These are phyloP conservation scores for Lophura nycthemera DNA, from an alignment of 2,113 vertebrate species.

Conservation along the genomic window DNA sequence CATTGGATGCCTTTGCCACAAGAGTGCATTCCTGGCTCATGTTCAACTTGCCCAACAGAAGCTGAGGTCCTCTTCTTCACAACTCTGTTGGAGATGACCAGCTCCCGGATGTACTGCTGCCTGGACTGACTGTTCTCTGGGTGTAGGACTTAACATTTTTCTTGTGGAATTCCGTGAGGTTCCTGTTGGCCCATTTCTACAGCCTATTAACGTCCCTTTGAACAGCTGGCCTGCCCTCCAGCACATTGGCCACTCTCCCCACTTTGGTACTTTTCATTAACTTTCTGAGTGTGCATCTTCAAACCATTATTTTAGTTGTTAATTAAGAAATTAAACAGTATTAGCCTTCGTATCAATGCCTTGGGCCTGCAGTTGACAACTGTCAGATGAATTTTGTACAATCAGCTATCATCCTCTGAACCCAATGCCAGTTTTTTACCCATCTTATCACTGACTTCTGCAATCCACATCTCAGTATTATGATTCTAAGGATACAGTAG, in stretches of 20 bases:
- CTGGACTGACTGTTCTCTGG: background rate
- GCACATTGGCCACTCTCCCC: background rate
- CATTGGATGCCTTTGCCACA: background rate
- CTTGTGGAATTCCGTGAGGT: background rate
- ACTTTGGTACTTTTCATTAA: background rate
- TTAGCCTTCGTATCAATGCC: background rate
- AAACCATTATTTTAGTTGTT: background rate
- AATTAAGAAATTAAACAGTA: background rate
- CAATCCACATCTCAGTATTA: background rate
- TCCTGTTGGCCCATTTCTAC: background rate
- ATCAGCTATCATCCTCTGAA: background rate
- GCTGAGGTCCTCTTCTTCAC: background rate
- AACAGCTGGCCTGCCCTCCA: background rate
- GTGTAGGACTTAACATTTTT: background rate
- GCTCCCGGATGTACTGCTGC: background rate
- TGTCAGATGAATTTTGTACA: background rate
- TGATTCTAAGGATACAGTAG: background rate
- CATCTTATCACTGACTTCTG: background rate
- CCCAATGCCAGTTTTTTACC: background rate
- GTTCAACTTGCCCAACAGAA: background rate
- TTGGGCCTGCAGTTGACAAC: background rate
- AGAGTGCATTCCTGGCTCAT: background rate
- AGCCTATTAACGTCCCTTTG: background rate
- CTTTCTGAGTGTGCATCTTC: background rate
- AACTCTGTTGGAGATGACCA: background rate